These are phyloP conservation scores for Adelges cooleyi DNA, from an alignment of 1,140 invertebrate genomes.

Conservation along the genomic window DNA sequence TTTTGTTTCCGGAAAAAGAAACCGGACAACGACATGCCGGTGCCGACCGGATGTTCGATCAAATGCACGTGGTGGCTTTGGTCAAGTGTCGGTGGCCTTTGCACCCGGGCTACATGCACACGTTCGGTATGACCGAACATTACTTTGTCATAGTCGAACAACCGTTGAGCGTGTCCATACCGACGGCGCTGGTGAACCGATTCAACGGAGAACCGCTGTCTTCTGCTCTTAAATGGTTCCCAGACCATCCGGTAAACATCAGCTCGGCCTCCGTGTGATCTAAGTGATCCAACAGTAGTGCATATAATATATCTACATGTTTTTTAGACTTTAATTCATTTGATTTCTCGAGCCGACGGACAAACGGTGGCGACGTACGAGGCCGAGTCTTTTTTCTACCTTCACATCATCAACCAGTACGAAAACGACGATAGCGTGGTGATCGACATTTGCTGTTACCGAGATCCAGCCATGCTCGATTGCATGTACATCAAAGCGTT, in stretches of 20 bases:
- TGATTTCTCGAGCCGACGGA: slow-evolving; percentile 53
- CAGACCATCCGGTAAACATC: slow-evolving; percentile 54
- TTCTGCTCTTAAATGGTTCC: slow-evolving; percentile 56
- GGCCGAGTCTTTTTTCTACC: slow-evolving; percentile 66
- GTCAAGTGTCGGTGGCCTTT: slow-evolving; percentile 60
- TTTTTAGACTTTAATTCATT: slow-evolving; percentile 57
- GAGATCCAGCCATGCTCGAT: slow-evolving; percentile 66
- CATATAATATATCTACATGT: background rate
- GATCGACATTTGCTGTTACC: slow-evolving; percentile 72
- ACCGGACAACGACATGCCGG: background rate
- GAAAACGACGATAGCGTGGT: slow-evolving; percentile 54
- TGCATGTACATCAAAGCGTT: slow-evolving; percentile 74
- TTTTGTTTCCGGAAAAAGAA: background rate
- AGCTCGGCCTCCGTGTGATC: background rate
- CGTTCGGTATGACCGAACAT: slow-evolving; percentile 72
- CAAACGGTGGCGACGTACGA: slow-evolving; percentile 47
- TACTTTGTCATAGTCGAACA: slow-evolving; percentile 77
- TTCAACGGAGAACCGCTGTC: slow-evolving; percentile 50
- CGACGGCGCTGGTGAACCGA: slow-evolving; percentile 45
- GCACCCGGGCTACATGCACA: slow-evolving; percentile 77
- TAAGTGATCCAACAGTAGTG: no score
- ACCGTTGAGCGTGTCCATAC: slow-evolving; percentile 58
- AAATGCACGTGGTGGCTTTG: slow-evolving; percentile 25
- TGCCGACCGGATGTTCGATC: background rate
- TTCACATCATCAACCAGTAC: slow-evolving; percentile 83